Percentiles rank a stretch among this genome's conserved stretches.
phyloP scores from a whole-genome alignment of 2,797 vertebrate genomes.

The Rhinoraja longicauda region DNA sequence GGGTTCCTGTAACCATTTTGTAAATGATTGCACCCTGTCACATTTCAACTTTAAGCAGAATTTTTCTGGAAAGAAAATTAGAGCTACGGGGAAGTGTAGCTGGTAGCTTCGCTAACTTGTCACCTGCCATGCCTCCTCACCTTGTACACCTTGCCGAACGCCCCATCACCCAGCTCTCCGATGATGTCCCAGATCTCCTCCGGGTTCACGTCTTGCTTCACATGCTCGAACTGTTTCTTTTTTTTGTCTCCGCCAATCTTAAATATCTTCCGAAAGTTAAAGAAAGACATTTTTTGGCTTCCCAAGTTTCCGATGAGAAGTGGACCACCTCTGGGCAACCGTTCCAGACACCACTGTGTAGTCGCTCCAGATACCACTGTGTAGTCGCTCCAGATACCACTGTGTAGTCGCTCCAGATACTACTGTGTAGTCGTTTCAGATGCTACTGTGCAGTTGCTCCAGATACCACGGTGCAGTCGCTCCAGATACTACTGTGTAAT shows the following conservation, averaged over 20 bases:
- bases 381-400: not conserved
- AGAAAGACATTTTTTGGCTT: slow-evolving; percentile 43
- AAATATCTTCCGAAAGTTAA: slow-evolving; percentile 43
- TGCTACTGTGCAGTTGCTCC: too few relatives aligned
- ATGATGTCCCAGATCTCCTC: slow-evolving; percentile 43
- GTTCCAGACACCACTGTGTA: too few relatives aligned
- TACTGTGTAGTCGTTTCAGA: not conserved
- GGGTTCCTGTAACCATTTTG: not conserved
- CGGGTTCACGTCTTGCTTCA: slow-evolving; percentile 40
- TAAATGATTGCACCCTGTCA: not conserved
- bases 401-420: not conserved
- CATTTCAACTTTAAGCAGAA: too few relatives aligned
- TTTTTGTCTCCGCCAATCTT: slow-evolving; percentile 41
- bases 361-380: too few relatives aligned
- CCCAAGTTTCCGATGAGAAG: not conserved
- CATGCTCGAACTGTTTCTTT: not conserved
- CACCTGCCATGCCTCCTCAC: slow-evolving; percentile 33
- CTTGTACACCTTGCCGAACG: slow-evolving; percentile 47
- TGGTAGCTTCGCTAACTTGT: not conserved
- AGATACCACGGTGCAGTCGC: not conserved
- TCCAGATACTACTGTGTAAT: too few relatives aligned
- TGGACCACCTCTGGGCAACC: not conserved
- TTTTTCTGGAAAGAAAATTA: too few relatives aligned
- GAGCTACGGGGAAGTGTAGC: not conserved
- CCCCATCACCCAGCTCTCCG: slow-evolving; percentile 41